Evolutionary conservation across 2,888 invertebrate genomes (phyloP), one percentile per base, ranked within the genome.

Genomic region (Paralinhomoeus sp.): DNA sequence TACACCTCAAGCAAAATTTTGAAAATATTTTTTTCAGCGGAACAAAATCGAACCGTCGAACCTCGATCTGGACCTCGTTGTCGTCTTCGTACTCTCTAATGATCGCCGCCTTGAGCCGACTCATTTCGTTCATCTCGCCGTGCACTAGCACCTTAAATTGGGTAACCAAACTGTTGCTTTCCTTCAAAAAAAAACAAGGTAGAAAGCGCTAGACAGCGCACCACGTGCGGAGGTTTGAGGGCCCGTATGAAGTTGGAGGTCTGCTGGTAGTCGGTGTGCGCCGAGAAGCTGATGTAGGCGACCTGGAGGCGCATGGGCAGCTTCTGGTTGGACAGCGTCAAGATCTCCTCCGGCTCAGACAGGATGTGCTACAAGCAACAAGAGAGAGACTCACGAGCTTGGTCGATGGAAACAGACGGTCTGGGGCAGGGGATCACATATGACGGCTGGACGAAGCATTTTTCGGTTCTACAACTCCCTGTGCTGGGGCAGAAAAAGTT

Each of bases 101-200:
- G 41, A 97, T 69, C 0, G 91, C 93, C 35, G 85, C 80, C 66
- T 89, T 87, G 45, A 99, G 69, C 0, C 97, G 75, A 1, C 77
- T 79, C 97, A 97, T 97, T 71, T 97, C 97, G 67, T 93, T 97
- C 67, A 83, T 83, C 63, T 97, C 97, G 0, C 97, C 97, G 64
- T 97, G 97, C 0, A 99, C 97, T 40, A 91, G 66, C 38, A 87
- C 75, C 78, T 79, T 53, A 5, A 49, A 35, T 2, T 31, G 9
- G 31, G 15, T 31, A n/a, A n/a, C n/a, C n/a, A n/a, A n/a, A n/a
- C n/a, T n/a, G n/a, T n/a, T n/a, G n/a, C n/a, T n/a, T n/a, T n/a
- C n/a, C n/a, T n/a, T n/a, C n/a, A n/a, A n/a, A n/a, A n/a, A n/a
- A n/a, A n/a, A n/a, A n/a, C n/a, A 7, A 12, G 12, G 31, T 15